Evolutionary conservation across 1,140 invertebrate species (phyloP), one percentile per base, ranked within the genome.

Genomic region (Neotoxoptera formosana): DNA sequence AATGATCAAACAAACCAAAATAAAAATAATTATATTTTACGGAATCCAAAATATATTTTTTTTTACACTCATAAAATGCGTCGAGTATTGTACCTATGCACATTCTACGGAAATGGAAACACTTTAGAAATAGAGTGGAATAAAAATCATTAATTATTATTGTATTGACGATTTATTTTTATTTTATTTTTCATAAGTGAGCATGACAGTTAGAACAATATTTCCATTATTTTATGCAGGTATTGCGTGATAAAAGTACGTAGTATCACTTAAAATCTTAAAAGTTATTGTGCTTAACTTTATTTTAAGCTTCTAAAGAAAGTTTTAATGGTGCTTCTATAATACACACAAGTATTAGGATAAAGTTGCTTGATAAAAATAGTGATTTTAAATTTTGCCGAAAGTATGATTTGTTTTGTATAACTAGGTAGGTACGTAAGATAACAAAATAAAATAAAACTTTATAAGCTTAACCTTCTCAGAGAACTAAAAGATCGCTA

Each of bases 381-480:
- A 87, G 41, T 48, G 21, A 45, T 45, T 87, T 87, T 48, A 87
- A 87, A 47, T 47, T 47, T 45, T 47, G 25, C 17, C 14, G 25
- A 87, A 87, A 87, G 41, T 47, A 23, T 48, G 11, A 87, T 87
- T 45, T 30, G 25, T 87, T 87, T 47, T 25, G 84, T 47, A n/a
- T 47, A 87, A 47, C 84, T 87, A 87, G 45, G 84, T 87, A 87
- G 25, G 84, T 87, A 87, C 41, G 25, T 87, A 87, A 30, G 45
- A 87, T 87, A 87, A 87, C 45, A 47, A 48, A 87, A 87, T 87
- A 4, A 87, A 87, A 87, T 17, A 45, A 47, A 47, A 17, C 14
- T 30, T 25, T 25, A 30, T 30, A 47, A 47, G 30, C 45, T 87
- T 36, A 83, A 8, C 20, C 81, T 83, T 83, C 3, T 41, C 25